Evolutionary conservation across 2,797 vertebrate genomes (phyloP).

Genomic region (Lepus oiostolus): DNA sequence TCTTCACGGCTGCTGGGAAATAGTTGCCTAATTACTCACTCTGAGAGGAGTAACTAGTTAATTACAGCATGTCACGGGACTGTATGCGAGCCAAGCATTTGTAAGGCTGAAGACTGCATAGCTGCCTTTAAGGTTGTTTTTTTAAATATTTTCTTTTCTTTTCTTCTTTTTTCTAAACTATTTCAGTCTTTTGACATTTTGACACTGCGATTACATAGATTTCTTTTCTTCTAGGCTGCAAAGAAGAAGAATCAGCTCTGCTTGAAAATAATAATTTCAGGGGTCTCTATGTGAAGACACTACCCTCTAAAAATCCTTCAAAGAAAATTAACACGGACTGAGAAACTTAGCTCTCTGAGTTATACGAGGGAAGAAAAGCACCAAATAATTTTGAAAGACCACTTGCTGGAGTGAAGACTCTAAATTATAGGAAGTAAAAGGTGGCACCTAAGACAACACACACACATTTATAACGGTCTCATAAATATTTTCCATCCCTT

Average conservation of each 20-base stretch:
- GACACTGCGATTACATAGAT: constrained; percentile 77
- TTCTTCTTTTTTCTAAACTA: constrained; percentile 45
- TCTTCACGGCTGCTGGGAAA: constrained; percentile 72
- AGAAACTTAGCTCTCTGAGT: constrained; percentile 64
- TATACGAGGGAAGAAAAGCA: constrained; percentile 28
- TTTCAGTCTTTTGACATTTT: constrained; percentile 80
- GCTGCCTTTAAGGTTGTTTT: constrained; percentile 29
- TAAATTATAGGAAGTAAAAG: constrained; percentile 37
- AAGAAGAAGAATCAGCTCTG: constrained; percentile 70
- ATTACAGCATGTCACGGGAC: constrained; percentile 81
- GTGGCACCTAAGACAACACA: neutral
- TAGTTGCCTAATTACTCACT: constrained; percentile 81
- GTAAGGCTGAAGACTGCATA: constrained; percentile 50
- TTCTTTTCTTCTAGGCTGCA: constrained; percentile 66
- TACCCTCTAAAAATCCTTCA: constrained; percentile 53
- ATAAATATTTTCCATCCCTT: neutral
- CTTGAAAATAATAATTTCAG: constrained; percentile 80
- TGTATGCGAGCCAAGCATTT: constrained; percentile 72
- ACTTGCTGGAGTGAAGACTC: neutral
- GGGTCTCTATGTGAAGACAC: constrained; percentile 63
- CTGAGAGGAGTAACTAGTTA: constrained; percentile 82
- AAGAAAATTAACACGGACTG: constrained; percentile 71
- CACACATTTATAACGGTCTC: neutral
- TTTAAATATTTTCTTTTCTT: constrained; percentile 38
- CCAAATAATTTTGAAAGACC: constrained; percentile 36